Base-by-base conservation (phyloP, 2,113 vertebrate genomes). In the Pachycephala philippinensis region DNA sequence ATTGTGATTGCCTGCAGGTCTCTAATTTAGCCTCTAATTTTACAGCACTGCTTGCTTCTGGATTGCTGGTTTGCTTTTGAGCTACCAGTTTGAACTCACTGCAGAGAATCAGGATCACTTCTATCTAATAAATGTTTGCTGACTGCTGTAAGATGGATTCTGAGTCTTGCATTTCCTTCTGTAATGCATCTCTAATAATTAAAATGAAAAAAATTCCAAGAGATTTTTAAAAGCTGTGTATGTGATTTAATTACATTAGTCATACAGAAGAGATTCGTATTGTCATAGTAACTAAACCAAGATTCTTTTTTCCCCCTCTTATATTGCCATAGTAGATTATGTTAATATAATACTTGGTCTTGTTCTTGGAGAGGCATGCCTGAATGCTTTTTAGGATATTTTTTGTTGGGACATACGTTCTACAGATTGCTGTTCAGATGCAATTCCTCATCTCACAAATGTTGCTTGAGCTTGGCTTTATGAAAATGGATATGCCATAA, bases 271-370 rank as follows among this genome's bases (percentile, higher is more conserved):
- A 63, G 28, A 91, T 93, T 89, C 37, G 10, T 78, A 89, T 81
- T 87, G 60, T 91, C 87, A 53, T 65, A 71, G 88, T 79, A 96
- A 95, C 69, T 80, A 89, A 88, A 94, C 10, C 20, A 49, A 76
- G 24, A 24, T 23, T 53, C 53, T 57, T 85, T 81, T 79, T 72
- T 31, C 10, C 13, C 13, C 26, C 35, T 87, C 30, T 78, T 81
- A 33, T 75, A 78, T 37, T 83, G 30, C 8, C 54, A 61, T 27
- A 74, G 33, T 47, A 54, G 40, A 26, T 26, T 71, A 19, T 86
- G 59, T 70, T 69, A 81, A 77, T 81, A 18, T 24, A 69, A 74
- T 83, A 61, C 33, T 75, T 45, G 3, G 11, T 74, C 63, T 65
- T 68, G 15, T 45, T 75, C 76, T 78, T 87, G 61, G 59, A 59